A percentile compares a stretch with the other conserved stretches of the same genome.
phyloP scores from a whole-genome alignment of 2,888 invertebrate genomes.

The Corythucha ciliata region DNA sequence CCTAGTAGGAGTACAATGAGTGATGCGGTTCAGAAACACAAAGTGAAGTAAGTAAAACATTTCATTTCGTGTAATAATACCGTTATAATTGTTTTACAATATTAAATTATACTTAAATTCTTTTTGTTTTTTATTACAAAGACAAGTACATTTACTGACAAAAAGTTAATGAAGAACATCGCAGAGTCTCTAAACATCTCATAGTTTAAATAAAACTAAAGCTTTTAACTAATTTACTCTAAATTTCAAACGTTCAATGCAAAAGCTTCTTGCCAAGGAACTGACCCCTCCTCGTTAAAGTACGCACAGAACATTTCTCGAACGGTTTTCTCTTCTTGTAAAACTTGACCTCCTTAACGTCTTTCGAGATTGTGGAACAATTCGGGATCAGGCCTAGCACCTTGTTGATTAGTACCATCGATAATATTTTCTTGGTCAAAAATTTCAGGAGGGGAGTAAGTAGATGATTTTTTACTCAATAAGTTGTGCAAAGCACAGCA shows the following conservation, averaged over 20 bases:
- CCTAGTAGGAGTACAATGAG: too few species aligned
- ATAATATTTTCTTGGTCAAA: slow-evolving; percentile 7
- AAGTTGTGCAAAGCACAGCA: slow-evolving; percentile 13
- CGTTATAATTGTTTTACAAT: too few species aligned
- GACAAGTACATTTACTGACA: too few species aligned
- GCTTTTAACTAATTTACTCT: too few species aligned
- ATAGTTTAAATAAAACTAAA: too few species aligned
- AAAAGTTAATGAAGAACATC: too few species aligned
- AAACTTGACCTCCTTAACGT: not conserved
- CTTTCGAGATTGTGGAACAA: slow-evolving; percentile 1
- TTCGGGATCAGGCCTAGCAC: not conserved
- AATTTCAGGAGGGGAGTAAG: slow-evolving; percentile 6
- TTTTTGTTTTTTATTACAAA: too few species aligned
- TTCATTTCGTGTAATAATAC: too few species aligned
- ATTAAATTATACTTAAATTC: too few species aligned
- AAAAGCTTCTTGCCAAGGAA: slow-evolving; percentile 3
- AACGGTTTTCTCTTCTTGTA: not conserved
- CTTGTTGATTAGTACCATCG: slow-evolving; percentile 5
- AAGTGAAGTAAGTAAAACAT: not conserved
- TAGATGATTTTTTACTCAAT: slow-evolving; percentile 3
- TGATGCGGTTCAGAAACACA: slow-evolving; percentile 5
- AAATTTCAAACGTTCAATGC: slow-evolving; percentile 2
- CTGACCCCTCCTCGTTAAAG: slow-evolving; percentile 4
- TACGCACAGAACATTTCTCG: slow-evolving; percentile 1
- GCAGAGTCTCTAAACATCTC: too few species aligned